phyloP scores from a whole-genome alignment of 1,140 invertebrate genomes.

The Drosophila virilis region DNA sequence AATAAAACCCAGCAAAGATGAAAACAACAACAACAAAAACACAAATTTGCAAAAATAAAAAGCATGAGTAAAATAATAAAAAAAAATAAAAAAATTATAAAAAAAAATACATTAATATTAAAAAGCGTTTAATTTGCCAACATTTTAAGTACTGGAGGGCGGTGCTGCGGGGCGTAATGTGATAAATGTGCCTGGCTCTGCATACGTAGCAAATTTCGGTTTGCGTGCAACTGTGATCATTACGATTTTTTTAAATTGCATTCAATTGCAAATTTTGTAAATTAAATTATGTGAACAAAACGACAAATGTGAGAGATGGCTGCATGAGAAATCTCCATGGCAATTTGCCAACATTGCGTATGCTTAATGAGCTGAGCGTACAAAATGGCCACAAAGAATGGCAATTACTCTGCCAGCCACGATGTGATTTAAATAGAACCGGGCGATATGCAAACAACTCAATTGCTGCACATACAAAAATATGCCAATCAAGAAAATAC shows the following conservation, averaged over 20 bases:
- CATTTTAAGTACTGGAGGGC: conserved; percentile 46
- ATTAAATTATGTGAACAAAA: conserved; percentile 72
- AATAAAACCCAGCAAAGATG: conserved; percentile 48
- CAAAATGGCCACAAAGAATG: conserved; percentile 47
- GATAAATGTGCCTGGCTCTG: conserved; percentile 63
- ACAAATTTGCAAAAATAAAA: conserved; percentile 60
- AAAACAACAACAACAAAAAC: conserved; percentile 31
- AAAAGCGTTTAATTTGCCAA: conserved; percentile 78
- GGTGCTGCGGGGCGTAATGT: conserved; percentile 35
- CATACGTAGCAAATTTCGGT: conserved; percentile 57
- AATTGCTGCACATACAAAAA: conserved; percentile 23
- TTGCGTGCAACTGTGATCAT: conserved; percentile 52
- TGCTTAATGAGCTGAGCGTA: conserved; percentile 66
- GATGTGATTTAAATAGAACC: conserved; percentile 31
- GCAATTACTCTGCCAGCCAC: neutral
- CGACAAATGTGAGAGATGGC: conserved; percentile 22
- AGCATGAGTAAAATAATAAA: conserved; percentile 29
- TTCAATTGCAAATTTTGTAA: conserved; percentile 66
- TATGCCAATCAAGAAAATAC: conserved; percentile 29
- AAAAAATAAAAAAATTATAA: conserved; percentile 44
- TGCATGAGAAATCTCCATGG: conserved; percentile 47
- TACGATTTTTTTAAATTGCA: conserved; percentile 72
- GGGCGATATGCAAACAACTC: conserved; percentile 21
- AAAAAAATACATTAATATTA: conserved; percentile 78
- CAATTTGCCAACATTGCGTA: conserved; percentile 69